Percentiles rank a stretch among this genome's conserved stretches.
Evolutionary conservation across 1,140 invertebrate genomes (phyloP).

Genomic region (Drosophila equinoxialis): DNA sequence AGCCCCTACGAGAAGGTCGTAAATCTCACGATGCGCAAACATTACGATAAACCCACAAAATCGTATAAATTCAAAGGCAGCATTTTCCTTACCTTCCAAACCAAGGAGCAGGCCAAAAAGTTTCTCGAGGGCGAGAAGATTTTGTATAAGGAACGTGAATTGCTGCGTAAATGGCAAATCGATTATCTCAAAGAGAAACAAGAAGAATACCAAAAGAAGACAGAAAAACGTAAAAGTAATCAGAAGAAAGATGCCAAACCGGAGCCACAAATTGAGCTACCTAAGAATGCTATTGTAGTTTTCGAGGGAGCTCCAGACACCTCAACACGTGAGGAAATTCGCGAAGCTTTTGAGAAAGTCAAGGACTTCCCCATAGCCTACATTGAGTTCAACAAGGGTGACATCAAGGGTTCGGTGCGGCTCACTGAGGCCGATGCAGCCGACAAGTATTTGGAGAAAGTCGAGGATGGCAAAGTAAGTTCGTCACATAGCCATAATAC

Average conservation of each 20-base stretch:
- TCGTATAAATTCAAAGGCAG: conserved; percentile 93
- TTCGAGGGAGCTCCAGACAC: conserved; percentile 86
- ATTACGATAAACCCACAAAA: conserved; percentile 87
- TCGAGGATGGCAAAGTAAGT: conserved; percentile 85
- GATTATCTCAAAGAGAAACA: conserved; percentile 89
- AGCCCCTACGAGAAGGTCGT: conserved; percentile 88
- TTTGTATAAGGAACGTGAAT: conserved; percentile 89
- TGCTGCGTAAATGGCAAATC: conserved; percentile 89
- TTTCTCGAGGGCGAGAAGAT: conserved; percentile 84
- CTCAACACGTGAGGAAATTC: conserved; percentile 88
- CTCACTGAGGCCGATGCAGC: conserved; percentile 88
- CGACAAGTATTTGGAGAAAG: conserved; percentile 86
- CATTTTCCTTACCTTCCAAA: conserved; percentile 92
- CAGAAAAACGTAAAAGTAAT: conserved; percentile 84
- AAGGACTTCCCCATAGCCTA: conserved; percentile 87
- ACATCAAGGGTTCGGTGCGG: conserved; percentile 88
- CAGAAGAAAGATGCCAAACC: conserved; percentile 84
- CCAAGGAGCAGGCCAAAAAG: conserved; percentile 88
- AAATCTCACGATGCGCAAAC: conserved; percentile 90
- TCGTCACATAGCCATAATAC: neutral
- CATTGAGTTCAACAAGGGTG: conserved; percentile 89
- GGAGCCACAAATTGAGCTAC: conserved; percentile 84
- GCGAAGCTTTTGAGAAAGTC: conserved; percentile 86
- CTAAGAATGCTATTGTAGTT: conserved; percentile 88
- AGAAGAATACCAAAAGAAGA: conserved; percentile 84